Percentiles rank a stretch among this genome's conserved stretches.
phyloP scores from a whole-genome alignment of 37 sponge, comb jelly and placozoan species.

The Ianthella basta region DNA sequence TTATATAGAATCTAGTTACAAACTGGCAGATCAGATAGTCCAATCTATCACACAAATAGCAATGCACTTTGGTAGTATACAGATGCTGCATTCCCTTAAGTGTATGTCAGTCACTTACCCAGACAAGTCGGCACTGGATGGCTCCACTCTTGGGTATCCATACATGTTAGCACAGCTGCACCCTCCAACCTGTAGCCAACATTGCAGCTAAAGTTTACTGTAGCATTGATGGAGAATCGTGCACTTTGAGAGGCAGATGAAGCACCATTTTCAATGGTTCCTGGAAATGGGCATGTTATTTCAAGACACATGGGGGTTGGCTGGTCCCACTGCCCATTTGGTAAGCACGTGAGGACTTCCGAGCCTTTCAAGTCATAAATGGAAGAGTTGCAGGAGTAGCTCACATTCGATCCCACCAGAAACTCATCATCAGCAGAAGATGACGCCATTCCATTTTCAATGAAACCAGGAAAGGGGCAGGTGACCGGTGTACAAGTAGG shows the following conservation, averaged over 20 bases:
- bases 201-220: neutral
- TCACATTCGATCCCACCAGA: neutral
- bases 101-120: neutral
- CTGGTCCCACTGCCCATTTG: neutral
- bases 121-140: neutral
- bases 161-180: neutral
- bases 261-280: neutral
- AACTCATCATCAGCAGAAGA: neutral
- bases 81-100: no score
- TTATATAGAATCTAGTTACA: no score
- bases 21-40: no score
- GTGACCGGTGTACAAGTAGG: neutral
- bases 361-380: neutral
- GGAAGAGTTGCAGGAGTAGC: neutral
- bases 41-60: no score
- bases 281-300: neutral
- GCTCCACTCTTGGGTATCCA: neutral
- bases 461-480: conserved; percentile 1
- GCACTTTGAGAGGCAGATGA: neutral
- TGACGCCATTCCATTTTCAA: neutral
- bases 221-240: neutral
- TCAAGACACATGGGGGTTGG: neutral
- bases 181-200: neutral
- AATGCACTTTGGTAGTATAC: no score
- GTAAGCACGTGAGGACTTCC: neutral